Conservation (phyloP, 2,113 vertebrate genomes). For the Zosterops hypoxanthus region DNA sequence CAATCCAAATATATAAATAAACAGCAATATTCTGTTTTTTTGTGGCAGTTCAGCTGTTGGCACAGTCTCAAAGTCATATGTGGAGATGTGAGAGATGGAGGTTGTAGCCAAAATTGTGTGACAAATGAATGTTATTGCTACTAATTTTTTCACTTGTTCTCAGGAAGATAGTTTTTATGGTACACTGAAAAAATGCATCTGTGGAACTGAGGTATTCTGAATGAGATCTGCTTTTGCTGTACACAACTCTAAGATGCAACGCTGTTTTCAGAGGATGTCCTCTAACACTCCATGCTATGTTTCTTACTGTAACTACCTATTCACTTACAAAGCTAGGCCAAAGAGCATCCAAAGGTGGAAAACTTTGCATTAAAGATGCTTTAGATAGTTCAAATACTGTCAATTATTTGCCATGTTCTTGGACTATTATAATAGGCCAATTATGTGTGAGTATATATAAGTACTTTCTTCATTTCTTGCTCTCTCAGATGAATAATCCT, state of each 20-base stretch:
- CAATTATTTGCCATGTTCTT: accelerated
- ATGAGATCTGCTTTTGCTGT: background rate
- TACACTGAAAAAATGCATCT: background rate
- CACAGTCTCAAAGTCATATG: background rate
- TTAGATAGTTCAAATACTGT: background rate
- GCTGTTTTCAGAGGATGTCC: background rate
- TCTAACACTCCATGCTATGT: background rate
- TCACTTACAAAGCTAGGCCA: background rate
- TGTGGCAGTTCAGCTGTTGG: background rate
- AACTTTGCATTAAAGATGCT: background rate
- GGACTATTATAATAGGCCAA: background rate
- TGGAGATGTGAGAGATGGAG: background rate
- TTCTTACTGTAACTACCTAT: background rate
- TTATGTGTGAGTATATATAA: background rate
- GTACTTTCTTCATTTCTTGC: background rate
- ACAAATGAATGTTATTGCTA: background rate
- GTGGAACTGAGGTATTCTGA: background rate
- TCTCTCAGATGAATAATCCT: background rate
- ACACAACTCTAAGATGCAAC: background rate
- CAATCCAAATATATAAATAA: background rate
- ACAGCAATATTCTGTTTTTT: background rate
- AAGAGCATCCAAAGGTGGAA: background rate
- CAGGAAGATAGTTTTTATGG: background rate
- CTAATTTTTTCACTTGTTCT: background rate
- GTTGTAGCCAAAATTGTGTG: background rate